Percentiles rank a stretch among this genome's conserved stretches.
Conservation (phyloP, 2,888 invertebrate genomes). For the Tachina fera region DNA sequence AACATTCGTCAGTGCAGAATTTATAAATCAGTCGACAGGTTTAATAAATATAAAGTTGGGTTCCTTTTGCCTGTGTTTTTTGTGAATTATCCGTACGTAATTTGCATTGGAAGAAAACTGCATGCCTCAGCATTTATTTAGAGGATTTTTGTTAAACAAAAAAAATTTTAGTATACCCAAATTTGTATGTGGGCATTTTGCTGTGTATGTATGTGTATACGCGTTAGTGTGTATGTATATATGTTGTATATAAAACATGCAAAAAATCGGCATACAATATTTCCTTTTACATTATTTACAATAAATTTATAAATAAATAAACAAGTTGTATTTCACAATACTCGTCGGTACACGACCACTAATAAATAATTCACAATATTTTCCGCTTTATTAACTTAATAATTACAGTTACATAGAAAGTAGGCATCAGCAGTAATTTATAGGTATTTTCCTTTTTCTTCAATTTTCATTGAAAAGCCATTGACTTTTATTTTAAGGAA, state of each 20-base stretch:
- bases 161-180: conserved; percentile 35
- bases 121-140: conserved; percentile 47
- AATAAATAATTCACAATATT: conserved; percentile 42
- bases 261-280: conserved; percentile 7
- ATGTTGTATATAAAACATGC: background rate
- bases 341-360: background rate
- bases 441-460: conserved; percentile 8
- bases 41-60: background rate
- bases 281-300: conserved; percentile 34
- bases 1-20: conserved; percentile 20
- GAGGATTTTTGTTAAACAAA: conserved; percentile 45
- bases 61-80: conserved; percentile 8
- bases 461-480: conserved; percentile 19
- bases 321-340: background rate
- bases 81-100: conserved; percentile 9
- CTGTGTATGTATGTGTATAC: background rate
- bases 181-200: conserved; percentile 42
- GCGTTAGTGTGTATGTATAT: conserved; percentile 19
- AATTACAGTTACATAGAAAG: conserved; percentile 39
- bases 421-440: background rate
- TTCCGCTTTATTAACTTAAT: conserved; percentile 41
- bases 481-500: conserved; percentile 30
- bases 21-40: conserved; percentile 5
- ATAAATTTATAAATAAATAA: background rate
- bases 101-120: conserved; percentile 21